Evolutionary conservation across 2,113 vertebrate species (phyloP).

Genomic region (Pipra filicauda): DNA sequence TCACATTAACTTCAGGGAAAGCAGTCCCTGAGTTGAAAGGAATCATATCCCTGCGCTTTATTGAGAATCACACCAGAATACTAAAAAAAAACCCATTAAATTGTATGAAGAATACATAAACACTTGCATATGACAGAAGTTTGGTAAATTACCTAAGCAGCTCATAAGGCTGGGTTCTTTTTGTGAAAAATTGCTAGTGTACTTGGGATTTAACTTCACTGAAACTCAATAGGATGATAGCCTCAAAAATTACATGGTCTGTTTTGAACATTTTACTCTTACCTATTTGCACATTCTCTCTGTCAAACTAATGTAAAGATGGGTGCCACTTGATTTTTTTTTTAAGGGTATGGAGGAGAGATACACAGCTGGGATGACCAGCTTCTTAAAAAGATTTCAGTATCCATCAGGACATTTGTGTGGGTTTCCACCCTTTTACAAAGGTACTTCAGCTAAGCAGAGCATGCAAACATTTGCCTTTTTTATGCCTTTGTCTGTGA

Average conservation of each 20-base stretch:
- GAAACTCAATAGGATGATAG: neutral
- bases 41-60: neutral
- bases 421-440: conserved; percentile 9
- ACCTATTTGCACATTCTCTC: neutral
- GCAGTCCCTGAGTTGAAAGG: neutral
- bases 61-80: neutral
- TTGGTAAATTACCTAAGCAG: neutral
- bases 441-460: neutral
- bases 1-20: neutral
- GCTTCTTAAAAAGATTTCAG: conserved; percentile 8
- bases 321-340: neutral
- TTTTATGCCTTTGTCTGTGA: conserved; percentile 20
- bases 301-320: neutral
- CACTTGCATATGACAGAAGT: neutral
- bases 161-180: neutral
- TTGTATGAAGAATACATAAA: neutral
- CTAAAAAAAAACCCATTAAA: neutral
- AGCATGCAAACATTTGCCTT: neutral
- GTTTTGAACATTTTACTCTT: neutral
- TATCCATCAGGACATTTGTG: neutral
- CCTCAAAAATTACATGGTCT: neutral
- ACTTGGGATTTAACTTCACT: neutral
- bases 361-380: neutral
- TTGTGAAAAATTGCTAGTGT: neutral
- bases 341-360: neutral